Evolutionary conservation across 2,888 invertebrate genomes (phyloP).

Genomic region (Ceraclea dissimilis): DNA sequence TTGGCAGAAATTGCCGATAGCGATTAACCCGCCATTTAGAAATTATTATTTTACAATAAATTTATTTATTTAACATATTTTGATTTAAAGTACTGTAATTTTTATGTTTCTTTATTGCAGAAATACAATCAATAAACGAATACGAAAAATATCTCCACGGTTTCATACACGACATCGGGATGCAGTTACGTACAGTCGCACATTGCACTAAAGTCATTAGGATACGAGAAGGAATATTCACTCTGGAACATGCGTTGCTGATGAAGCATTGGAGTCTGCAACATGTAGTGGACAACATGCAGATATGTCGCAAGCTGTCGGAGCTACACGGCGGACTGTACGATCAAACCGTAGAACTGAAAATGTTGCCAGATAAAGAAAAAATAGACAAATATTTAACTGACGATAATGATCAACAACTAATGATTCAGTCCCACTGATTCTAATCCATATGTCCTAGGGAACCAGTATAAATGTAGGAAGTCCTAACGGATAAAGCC

Average conservation of each 20-base stretch:
- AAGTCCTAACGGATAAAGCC: too few species aligned
- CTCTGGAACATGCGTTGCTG: constrained; percentile 65
- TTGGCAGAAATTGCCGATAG: too few species aligned
- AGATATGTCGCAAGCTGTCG: not conserved
- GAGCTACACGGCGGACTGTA: not conserved
- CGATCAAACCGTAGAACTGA: not conserved
- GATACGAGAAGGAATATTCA: constrained; percentile 76
- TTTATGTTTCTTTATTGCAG: constrained; percentile 43
- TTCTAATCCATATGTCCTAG: too few species aligned
- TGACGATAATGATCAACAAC: too few species aligned
- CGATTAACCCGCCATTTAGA: too few species aligned
- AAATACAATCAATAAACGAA: constrained; percentile 84
- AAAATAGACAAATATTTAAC: too few species aligned
- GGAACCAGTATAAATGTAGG: too few species aligned
- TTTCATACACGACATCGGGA: constrained; percentile 77
- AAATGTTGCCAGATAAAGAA: not conserved
- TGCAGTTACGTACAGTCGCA: constrained; percentile 70
- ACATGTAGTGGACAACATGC: constrained; percentile 45
- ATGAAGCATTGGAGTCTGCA: constrained; percentile 75
- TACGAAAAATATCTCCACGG: constrained; percentile 66
- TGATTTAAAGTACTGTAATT: too few species aligned
- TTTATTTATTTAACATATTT: too few species aligned
- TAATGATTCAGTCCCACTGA: too few species aligned
- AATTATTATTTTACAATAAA: too few species aligned
- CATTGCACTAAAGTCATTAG: constrained; percentile 74